Evolutionary conservation across 2,888 invertebrate species (phyloP), one percentile per base, ranked within the genome.

Genomic region (Saturnia pavonia): DNA sequence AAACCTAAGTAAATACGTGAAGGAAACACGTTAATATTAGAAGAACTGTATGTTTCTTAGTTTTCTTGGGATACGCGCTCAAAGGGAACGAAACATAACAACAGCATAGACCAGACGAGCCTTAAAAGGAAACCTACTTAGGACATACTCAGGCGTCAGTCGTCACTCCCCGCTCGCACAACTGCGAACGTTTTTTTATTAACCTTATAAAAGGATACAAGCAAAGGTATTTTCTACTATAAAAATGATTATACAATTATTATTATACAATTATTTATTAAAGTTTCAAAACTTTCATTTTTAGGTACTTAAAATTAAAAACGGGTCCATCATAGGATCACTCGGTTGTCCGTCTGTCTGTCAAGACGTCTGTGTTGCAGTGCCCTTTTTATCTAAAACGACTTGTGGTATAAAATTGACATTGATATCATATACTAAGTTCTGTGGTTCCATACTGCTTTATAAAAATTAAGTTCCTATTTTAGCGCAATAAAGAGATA

Each of bases 61-160:
- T 65, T 40, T 34, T 40, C 65, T 65, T 63, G 63, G 65, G 65
- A 65, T 19, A 65, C 19, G 40, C 40, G 65, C 8, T 65, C 40
- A 65, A 63, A 68, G 69, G 65, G 65, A 65, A 19, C 65, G 65
- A 65, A 65, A 34, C 22, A 40, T 65, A 65, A 65, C 65, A 65
- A 65, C 77, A 65, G 71, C 73, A 80, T 80, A 78, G 77, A 73
- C 78, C 67, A 76, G 74, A 72, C 75, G 68, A 69, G 43, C 85
- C 81, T 70, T 85, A 82, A 77, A 83, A 78, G 85, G 86, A 81
- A 84, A 80, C 80, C 76, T 74, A 72, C 74, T 75, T 66, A 71
- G 72, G 71, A 74, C 71, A 74, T 76, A 76, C 74, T 74, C 70
- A 54, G 72, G 70, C 75, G 72, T 77, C 79, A 77, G 74, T 76